Conservation (phyloP, 2,797 vertebrate genomes). For the Siniperca undulata region DNA sequence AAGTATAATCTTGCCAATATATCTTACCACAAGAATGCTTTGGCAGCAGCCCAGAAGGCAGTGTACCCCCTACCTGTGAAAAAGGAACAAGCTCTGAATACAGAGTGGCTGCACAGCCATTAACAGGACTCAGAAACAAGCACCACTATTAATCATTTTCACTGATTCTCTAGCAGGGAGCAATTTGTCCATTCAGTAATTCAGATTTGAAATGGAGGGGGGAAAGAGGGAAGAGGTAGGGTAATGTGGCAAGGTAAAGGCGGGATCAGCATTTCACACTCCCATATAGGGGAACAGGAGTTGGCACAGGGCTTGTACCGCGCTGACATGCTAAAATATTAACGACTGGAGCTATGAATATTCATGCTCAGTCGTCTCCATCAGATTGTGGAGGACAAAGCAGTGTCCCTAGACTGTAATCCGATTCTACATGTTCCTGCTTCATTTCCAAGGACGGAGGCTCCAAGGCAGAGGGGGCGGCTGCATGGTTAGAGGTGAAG, state of each 20-base stretch:
- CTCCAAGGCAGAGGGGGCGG: constrained; percentile 36
- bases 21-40: constrained; percentile 53
- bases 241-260: constrained; percentile 53
- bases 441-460: constrained; percentile 78
- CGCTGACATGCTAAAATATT: constrained; percentile 83
- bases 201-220: constrained; percentile 59
- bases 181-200: constrained; percentile 76
- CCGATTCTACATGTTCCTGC: constrained; percentile 73
- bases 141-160: constrained; percentile 77
- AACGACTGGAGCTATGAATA: constrained; percentile 79
- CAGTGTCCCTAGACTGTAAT: constrained; percentile 75
- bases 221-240: constrained; percentile 20
- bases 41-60: constrained; percentile 62
- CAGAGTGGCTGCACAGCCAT: constrained; percentile 65
- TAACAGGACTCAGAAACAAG: constrained; percentile 69
- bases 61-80: constrained; percentile 70
- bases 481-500: constrained; percentile 55
- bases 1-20: constrained; percentile 48
- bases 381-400: constrained; percentile 76
- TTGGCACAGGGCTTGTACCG: constrained; percentile 54
- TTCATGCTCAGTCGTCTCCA: constrained; percentile 73
- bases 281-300: constrained; percentile 55
- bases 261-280: constrained; percentile 59
- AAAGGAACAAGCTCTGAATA: constrained; percentile 75
- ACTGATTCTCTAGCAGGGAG: constrained; percentile 64